phyloP scores from a whole-genome alignment of 1,140 invertebrate genomes.

The Apolygus lucorum region DNA sequence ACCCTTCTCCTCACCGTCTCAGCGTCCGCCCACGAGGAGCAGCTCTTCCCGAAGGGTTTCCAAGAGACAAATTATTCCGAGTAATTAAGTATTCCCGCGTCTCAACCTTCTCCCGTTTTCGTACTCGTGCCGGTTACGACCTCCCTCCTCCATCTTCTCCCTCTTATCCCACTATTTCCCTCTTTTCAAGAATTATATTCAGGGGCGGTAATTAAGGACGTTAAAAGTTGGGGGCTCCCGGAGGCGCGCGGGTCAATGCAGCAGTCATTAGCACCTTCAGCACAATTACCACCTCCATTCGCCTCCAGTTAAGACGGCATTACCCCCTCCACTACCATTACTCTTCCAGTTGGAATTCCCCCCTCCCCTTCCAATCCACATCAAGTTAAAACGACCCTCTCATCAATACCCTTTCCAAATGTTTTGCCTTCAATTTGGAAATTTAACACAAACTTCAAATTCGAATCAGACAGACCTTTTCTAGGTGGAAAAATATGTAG shows the following conservation, averaged over 20 bases:
- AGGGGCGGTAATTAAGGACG: slow-evolving; percentile 15
- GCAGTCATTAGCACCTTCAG: slow-evolving; percentile 17
- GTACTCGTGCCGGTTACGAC: background rate
- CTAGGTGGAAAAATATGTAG: too few species aligned
- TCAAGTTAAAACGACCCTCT: too few species aligned
- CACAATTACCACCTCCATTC: too few species aligned
- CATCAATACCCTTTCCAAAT: too few species aligned
- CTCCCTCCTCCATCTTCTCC: background rate
- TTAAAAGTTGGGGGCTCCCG: slow-evolving; percentile 14
- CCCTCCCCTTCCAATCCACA: too few species aligned
- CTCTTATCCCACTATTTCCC: too few species aligned
- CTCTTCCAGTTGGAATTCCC: too few species aligned
- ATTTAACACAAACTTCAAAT: too few species aligned
- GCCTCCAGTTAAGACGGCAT: background rate
- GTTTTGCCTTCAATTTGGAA: too few species aligned
- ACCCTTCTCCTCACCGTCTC: background rate
- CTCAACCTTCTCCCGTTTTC: background rate
- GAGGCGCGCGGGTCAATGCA: slow-evolving; percentile 6
- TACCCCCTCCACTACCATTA: background rate
- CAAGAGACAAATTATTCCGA: slow-evolving; percentile 21
- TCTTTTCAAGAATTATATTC: slow-evolving; percentile 4
- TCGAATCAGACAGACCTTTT: too few species aligned
- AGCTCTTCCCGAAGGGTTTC: too few species aligned
- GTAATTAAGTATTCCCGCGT: slow-evolving; percentile 17
- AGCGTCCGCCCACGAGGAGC: too few species aligned